phyloP scores from a whole-genome alignment of 2,113 vertebrate genomes.

The Chamaea fasciata region DNA sequence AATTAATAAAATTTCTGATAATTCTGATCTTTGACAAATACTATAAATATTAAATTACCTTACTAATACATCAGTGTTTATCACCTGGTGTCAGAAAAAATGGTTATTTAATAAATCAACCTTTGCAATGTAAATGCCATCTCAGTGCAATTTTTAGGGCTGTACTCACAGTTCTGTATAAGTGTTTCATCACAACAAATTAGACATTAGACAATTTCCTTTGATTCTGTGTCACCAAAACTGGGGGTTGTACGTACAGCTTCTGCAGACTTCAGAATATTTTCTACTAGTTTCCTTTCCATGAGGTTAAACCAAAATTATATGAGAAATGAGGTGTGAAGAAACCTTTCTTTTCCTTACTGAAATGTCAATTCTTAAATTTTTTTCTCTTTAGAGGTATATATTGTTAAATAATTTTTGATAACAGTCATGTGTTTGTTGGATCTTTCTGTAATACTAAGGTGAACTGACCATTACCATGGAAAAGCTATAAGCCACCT shows the following conservation, averaged over 20 bases:
- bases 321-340: not conserved
- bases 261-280: not conserved
- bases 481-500: not conserved
- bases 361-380: not conserved
- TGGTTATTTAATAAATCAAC: not conserved
- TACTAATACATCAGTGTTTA: not conserved
- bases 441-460: not conserved
- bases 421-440: not conserved
- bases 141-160: not conserved
- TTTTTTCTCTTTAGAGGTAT: not conserved
- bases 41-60: constrained; percentile 18
- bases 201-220: not conserved
- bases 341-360: not conserved
- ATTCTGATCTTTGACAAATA: constrained; percentile 29
- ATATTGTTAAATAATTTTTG: not conserved
- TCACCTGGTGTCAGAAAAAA: not conserved
- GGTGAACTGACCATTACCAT: not conserved
- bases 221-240: not conserved
- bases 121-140: not conserved
- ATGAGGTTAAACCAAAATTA: not conserved
- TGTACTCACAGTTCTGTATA: not conserved
- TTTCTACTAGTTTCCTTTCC: not conserved
- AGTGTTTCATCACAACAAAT: not conserved
- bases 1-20: constrained; percentile 7
- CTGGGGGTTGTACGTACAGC: not conserved